Evolutionary conservation across 2,797 vertebrate species (phyloP).

Genomic region (Manis crassicaudata): DNA sequence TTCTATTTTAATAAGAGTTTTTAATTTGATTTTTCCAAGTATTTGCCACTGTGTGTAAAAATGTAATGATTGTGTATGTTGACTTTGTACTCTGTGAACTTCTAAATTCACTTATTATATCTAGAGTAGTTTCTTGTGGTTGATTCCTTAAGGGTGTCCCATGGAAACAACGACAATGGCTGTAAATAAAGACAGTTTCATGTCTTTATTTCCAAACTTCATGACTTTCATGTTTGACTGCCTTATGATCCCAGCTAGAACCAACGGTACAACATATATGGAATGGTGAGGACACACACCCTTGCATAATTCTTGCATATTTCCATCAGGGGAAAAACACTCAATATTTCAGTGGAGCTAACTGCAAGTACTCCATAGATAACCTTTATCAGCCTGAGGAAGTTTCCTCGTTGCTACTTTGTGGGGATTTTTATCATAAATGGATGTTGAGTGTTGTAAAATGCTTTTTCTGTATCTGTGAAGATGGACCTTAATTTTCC

Average conservation of each 20-base stretch:
- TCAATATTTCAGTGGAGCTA: accelerated
- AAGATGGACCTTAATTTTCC: neutral
- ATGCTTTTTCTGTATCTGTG: neutral
- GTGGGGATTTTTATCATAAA: neutral
- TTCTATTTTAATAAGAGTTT: neutral
- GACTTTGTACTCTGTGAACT: neutral
- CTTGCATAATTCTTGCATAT: neutral
- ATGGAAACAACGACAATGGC: neutral
- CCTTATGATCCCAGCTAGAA: accelerated
- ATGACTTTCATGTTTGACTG: accelerated
- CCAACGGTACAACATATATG: accelerated
- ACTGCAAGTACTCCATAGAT: accelerated
- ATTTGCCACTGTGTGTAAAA: neutral
- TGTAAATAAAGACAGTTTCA: neutral
- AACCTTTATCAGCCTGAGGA: too few relatives aligned
- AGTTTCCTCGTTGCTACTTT: neutral
- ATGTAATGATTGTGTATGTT: neutral
- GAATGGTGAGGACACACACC: too few relatives aligned
- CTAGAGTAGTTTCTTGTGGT: neutral
- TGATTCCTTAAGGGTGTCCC: neutral
- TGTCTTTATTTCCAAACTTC: neutral
- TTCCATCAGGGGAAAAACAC: too few relatives aligned
- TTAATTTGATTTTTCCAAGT: neutral
- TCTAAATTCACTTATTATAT: neutral
- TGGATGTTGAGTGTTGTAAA: neutral